Base-by-base conservation (phyloP, 2,888 invertebrate genomes). In the Urechis unicinctus region DNA sequence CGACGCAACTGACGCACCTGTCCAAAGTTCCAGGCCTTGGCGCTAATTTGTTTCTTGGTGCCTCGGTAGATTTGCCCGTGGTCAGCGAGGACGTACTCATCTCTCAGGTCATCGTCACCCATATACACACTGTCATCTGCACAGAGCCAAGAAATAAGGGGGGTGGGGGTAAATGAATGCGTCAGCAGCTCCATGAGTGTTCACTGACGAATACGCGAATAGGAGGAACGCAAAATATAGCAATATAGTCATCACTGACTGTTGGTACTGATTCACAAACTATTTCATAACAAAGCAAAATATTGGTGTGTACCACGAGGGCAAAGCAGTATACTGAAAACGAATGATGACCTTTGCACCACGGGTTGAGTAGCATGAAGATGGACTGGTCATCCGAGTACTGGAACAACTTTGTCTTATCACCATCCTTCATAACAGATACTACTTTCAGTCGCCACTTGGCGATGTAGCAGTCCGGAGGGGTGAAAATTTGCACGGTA, bases 61-160 rank as follows among this genome's bases (percentile, higher is more conserved):
- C 95, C 95, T 64, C 90, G 82, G 84, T 88, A 95, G 72, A 95
- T 89, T 21, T 92, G 80, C 0, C 94, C 94, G 1, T 87, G 86
- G 60, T 93, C 91, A 65, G 86, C 86, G 73, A 90, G 50, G 9
- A 64, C 56, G 29, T 56, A 61, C 46, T 95, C 95, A 50, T 88
- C 85, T 4, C 89, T 83, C 72, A 85, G 83, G 31, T 84, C 85
- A 41, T 87, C 86, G 49, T 88, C 85, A 52, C 85, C 85, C 86
- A 90, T 85, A 75, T 82, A 88, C 13, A 88, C 88, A 60, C 83
- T 79, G 73, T 91, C 90, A 60, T 86, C 87, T 75, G 71, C 2
- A 44, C 21, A n/a, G n/a, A n/a, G n/a, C n/a, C n/a, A n/a, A n/a
- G n/a, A n/a, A n/a, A n/a, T n/a, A n/a, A n/a, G n/a, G n/a, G n/a